A percentile compares a stretch with the other conserved stretches of the same genome.
Conservation (phyloP, 2,888 invertebrate genomes). For the Drosophila birchii region DNA sequence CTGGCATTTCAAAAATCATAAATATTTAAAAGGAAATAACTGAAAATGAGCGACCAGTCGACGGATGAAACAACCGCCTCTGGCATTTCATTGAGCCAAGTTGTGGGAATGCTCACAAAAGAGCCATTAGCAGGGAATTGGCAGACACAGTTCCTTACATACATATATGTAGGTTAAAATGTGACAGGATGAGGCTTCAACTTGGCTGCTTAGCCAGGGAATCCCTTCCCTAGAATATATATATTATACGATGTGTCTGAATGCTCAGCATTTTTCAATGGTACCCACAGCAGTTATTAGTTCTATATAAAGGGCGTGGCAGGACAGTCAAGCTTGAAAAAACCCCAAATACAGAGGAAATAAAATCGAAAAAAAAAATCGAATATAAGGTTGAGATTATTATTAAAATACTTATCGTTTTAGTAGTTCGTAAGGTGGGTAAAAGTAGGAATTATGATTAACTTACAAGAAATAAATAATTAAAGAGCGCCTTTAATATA, state of each 20-base stretch:
- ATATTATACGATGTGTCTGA: conserved; percentile 46
- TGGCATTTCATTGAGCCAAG: conserved; percentile 64
- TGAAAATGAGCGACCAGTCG: conserved; percentile 52
- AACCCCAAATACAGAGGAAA: background rate
- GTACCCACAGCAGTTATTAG: conserved; percentile 68
- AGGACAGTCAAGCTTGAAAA: conserved; percentile 11
- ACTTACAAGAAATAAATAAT: too few relatives aligned
- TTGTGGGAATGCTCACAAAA: conserved; percentile 74
- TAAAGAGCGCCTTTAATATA: too few relatives aligned
- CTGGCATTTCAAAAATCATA: conserved; percentile 73
- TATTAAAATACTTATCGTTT: too few relatives aligned
- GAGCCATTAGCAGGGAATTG: conserved; percentile 77
- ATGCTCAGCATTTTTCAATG: conserved; percentile 76
- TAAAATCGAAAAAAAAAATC: too few relatives aligned
- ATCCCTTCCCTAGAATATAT: conserved; percentile 28
- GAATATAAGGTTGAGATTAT: too few relatives aligned
- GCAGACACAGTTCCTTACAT: conserved; percentile 57
- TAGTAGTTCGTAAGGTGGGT: too few relatives aligned
- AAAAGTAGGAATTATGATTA: too few relatives aligned
- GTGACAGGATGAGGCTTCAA: conserved; percentile 20
- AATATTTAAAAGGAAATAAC: conserved; percentile 71
- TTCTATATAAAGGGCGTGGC: conserved; percentile 54
- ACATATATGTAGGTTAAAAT: background rate
- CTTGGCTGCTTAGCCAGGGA: conserved; percentile 45
- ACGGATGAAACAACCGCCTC: conserved; percentile 39